These are phyloP conservation scores for Ageneiosus marmoratus DNA, from an alignment of 2,113 vertebrate species.

Conservation along the genomic window DNA sequence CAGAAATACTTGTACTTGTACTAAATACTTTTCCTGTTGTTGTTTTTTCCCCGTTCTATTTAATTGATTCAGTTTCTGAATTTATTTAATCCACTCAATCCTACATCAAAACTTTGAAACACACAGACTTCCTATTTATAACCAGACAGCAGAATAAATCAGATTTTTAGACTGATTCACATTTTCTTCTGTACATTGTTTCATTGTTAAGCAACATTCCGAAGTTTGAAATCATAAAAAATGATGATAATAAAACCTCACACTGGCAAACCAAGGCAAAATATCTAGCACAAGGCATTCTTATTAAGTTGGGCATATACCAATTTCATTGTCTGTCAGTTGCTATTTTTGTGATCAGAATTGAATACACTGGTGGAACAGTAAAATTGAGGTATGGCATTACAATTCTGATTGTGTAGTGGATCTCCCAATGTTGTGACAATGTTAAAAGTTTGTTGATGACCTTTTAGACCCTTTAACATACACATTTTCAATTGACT, in stretches of 20 bases:
- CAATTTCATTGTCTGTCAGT: not conserved
- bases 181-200: not conserved
- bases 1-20: not conserved
- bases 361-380: not conserved
- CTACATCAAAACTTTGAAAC: not conserved
- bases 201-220: not conserved
- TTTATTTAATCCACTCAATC: not conserved
- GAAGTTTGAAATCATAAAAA: not conserved
- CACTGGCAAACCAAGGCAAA: not conserved
- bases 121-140: not conserved
- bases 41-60: not conserved
- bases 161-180: not conserved
- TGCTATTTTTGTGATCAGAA: not conserved
- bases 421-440: not conserved
- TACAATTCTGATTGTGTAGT: not conserved
- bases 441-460: not conserved
- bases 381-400: not conserved
- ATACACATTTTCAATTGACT: not conserved
- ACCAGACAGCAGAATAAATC: not conserved
- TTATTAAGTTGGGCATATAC: not conserved
- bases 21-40: too few relatives aligned
- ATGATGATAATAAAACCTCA: not conserved
- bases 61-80: not conserved
- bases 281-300: not conserved
- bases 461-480: too few relatives aligned